Conservation (phyloP, 2,113 vertebrate species). For the Periophthalmodon schlosseri region DNA sequence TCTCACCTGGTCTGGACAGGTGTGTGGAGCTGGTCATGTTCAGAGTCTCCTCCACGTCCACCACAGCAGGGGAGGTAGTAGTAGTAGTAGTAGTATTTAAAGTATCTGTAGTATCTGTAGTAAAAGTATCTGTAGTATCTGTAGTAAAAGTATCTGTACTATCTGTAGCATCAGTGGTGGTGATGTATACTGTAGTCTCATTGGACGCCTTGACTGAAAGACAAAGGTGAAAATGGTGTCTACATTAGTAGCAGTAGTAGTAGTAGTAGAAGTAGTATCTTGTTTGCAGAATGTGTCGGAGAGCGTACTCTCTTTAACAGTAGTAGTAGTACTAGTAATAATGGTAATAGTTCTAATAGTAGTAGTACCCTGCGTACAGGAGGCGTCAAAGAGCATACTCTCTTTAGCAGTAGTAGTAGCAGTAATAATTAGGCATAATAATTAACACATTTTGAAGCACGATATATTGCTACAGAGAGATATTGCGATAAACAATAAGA, state of each 20-base stretch:
- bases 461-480: too few species aligned
- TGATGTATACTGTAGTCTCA: conserved; percentile 69
- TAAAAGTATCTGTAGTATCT: neutral
- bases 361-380: neutral
- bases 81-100: neutral
- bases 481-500: too few species aligned
- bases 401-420: too few species aligned
- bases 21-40: conserved; percentile 57
- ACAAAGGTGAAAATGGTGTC: neutral
- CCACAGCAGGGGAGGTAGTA: conserved; percentile 26
- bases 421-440: too few species aligned
- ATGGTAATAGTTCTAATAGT: neutral
- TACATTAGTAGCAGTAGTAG: neutral
- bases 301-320: too few species aligned
- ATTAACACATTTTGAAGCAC: too few species aligned
- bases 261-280: neutral
- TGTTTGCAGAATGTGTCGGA: too few species aligned
- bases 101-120: neutral
- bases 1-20: conserved; percentile 63
- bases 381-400: too few species aligned
- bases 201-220: conserved; percentile 41
- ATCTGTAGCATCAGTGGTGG: conserved; percentile 2
- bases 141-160: too few species aligned
- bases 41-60: conserved; percentile 55
- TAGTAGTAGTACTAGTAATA: too few species aligned